Evolutionary conservation across 2,113 vertebrate species (phyloP).

Genomic region (Tiliqua scincoides): DNA sequence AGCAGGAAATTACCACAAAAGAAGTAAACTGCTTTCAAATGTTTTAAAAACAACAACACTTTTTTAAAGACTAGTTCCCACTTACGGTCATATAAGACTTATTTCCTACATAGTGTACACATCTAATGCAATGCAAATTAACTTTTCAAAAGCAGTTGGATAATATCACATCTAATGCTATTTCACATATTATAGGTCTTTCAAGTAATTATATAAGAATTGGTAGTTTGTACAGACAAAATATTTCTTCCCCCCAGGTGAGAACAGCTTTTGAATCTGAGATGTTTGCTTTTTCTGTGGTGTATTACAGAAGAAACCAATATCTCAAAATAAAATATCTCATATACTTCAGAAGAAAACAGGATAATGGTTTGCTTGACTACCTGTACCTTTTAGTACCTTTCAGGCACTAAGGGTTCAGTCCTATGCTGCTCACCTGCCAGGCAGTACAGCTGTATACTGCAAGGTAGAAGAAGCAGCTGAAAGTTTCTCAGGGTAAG

Average conservation of each 20-base stretch:
- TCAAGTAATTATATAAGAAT: no score
- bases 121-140: neutral
- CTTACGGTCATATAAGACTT: neutral
- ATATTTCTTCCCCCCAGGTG: neutral
- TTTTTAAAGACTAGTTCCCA: neutral
- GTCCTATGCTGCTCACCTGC: no score
- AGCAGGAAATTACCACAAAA: no score
- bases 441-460: no score
- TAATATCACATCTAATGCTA: neutral
- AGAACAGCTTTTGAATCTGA: neutral
- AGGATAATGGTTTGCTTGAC: neutral
- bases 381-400: no score
- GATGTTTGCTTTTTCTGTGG: neutral
- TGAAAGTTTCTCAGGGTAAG: no score
- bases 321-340: no score
- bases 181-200: neutral
- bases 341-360: no score
- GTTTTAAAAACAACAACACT: no score
- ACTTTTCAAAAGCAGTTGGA: neutral
- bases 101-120: neutral
- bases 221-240: no score
- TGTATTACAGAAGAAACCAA: neutral
- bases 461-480: no score
- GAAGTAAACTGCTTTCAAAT: neutral
- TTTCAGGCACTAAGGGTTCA: no score